Base-by-base conservation (phyloP, 1,140 invertebrate species). In the Drosophila mauritiana region DNA sequence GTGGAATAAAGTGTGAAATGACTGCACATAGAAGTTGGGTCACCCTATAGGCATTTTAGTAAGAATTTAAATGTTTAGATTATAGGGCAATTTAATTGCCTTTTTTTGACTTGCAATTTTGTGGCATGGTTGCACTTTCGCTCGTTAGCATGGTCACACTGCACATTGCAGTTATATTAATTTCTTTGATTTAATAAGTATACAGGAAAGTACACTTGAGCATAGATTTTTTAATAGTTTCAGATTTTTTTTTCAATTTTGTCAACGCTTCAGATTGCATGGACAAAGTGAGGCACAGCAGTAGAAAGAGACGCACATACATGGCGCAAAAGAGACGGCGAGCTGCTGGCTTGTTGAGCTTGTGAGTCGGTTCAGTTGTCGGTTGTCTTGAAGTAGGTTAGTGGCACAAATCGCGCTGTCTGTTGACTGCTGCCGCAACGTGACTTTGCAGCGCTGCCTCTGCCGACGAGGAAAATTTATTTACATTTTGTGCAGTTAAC, bases 331-430 rank as follows among this genome's bases (percentile, higher is more conserved):
- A 34, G 40, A 39, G 42, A 25, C 34, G 34, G 36, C 25, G 20
- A 20, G 40, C 17, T 46, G 13, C 46, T 40, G 20, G 59, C 59
- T 45, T 40, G 37, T 49, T 57, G 67, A 31, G 62, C 52, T 37
- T 46, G 54, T 52, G 49, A 46, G 58, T 67, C 54, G 51, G 53
- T 13, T 39, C 11, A 31, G 31, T 40, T 73, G 70, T 61, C 70
- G 64, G 64, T 56, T 40, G 82, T 86, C 79, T 82, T 67, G 59
- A 88, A 88, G 83, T 88, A 74, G 83, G 83, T 88, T 88, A 86
- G 83, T 86, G 79, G 83, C 83, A 86, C 83, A 86, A 46, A 70
- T 57, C 68, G 64, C 51, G 64, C 67, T 70, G 46, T 68, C 36
- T 51, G 57, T 25, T 49, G 20, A 37, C 58, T 62, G 48, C 73